These are phyloP conservation scores for Druceiella hillmani DNA, from an alignment of 2,888 invertebrate species.

Conservation along the genomic window DNA sequence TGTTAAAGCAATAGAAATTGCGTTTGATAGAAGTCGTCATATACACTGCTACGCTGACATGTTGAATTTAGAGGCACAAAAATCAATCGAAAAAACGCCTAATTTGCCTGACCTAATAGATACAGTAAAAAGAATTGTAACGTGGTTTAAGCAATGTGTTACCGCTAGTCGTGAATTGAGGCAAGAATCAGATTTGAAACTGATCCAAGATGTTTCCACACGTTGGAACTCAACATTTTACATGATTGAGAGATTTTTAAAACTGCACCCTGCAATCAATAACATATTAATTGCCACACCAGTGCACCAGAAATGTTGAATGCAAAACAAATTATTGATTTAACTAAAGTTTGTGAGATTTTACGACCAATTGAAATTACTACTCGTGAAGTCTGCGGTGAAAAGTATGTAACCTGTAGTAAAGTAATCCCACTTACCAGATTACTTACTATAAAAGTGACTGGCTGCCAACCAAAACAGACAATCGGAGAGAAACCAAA, in stretches of 20 bases:
- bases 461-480: too few relatives aligned
- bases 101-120: conserved; percentile 15
- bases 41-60: conserved; percentile 16
- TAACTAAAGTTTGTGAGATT: too few relatives aligned
- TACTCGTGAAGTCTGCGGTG: too few relatives aligned
- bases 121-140: conserved; percentile 18
- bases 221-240: conserved; percentile 21
- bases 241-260: conserved; percentile 18
- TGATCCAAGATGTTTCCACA: conserved; percentile 17
- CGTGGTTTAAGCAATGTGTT: conserved; percentile 16
- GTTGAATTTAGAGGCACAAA: conserved; percentile 22
- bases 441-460: too few relatives aligned
- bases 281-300: conserved; percentile 16
- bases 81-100: conserved; percentile 17
- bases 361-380: too few relatives aligned
- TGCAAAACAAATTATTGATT: conserved; percentile 14
- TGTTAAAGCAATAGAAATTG: conserved; percentile 20
- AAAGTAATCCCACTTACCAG: too few relatives aligned
- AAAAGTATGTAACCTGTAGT: too few relatives aligned
- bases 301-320: conserved; percentile 15
- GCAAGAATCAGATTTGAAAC: conserved; percentile 14
- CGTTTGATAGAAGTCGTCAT: conserved; percentile 18
- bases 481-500: too few relatives aligned
- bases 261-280: conserved; percentile 15
- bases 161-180: conserved; percentile 16